Conservation (phyloP, 2,113 vertebrate genomes). For the Epinephelus moara region DNA sequence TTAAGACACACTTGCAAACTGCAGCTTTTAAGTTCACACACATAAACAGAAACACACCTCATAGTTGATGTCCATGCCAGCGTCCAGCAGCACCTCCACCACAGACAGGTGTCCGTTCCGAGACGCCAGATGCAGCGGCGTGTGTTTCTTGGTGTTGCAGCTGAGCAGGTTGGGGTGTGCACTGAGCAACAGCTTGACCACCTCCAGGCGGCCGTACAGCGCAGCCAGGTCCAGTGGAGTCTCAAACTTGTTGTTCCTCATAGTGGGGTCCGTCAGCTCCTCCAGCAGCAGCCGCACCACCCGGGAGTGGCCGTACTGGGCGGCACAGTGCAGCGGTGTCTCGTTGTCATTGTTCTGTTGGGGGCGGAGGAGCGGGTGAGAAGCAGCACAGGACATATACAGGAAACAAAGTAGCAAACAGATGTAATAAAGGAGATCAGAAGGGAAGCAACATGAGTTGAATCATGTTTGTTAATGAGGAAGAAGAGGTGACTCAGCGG, state of each 20-base stretch:
- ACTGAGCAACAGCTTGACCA: slow-evolving; percentile 94
- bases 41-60: slow-evolving; percentile 84
- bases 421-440: slow-evolving; percentile 10
- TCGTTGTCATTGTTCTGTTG: slow-evolving; percentile 98
- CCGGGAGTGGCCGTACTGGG: slow-evolving; percentile 95
- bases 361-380: slow-evolving; percentile 23
- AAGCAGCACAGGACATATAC: not conserved
- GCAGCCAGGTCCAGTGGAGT: slow-evolving; percentile 96
- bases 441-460: not conserved
- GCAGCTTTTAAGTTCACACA: slow-evolving; percentile 1
- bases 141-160: slow-evolving; percentile 97
- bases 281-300: slow-evolving; percentile 96
- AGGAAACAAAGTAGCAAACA: not conserved
- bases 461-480: slow-evolving; percentile 24
- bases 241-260: slow-evolving; percentile 99
- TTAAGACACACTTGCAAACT: slow-evolving; percentile 34
- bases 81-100: slow-evolving; percentile 93
- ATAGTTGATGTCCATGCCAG: slow-evolving; percentile 98
- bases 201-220: slow-evolving; percentile 95
- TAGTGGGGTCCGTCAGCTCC: slow-evolving; percentile 98
- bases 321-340: slow-evolving; percentile 96
- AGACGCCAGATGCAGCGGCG: slow-evolving; percentile 94
- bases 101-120: slow-evolving; percentile 94
- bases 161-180: slow-evolving; percentile 96
- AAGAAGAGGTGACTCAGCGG: not conserved